Base-by-base conservation (phyloP, 2,888 invertebrate genomes). In the Operophtera brumata region DNA sequence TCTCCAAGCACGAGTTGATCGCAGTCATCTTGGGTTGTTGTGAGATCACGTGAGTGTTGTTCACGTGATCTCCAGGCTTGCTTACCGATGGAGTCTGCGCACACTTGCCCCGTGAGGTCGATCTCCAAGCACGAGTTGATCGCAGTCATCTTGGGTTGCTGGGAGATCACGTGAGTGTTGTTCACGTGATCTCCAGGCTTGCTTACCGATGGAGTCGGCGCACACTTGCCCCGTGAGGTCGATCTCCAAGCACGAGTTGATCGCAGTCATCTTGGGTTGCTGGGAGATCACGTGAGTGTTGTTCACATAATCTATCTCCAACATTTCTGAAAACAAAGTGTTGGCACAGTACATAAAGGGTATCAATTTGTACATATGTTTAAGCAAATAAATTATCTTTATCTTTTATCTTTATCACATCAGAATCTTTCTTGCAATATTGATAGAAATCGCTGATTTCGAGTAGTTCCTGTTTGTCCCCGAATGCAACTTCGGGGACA, bases 51-150 rank as follows among this genome's bases (percentile, higher is more conserved):
- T n/a, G n/a, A n/a, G n/a, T n/a, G n/a, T n/a, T n/a, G n/a, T n/a
- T n/a, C n/a, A n/a, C n/a, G n/a, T n/a, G n/a, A n/a, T n/a, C n/a
- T n/a, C n/a, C n/a, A n/a, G n/a, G n/a, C n/a, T n/a, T n/a, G n/a
- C 59, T 93, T 84, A 78, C 98, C 98, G 69, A 99, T 98, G 20
- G 98, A 98, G 78, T 99, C 99, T 0, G 98, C 93, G 63, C 94
- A 94, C 13, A 99, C 94, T 84, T 99, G 99, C 0, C 99, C 99
- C 0, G 98, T 97, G 46, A 99, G 84, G 81, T 99, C 99, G 0
- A 93, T 95, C 84, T 99, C 98, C 67, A 99, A 96, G 80, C 97
- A 97, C 0, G 98, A 98, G 88, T 99, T 99, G 75, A 99, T 98
- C 53, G 98, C 98, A 0, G 98, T 98, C 95, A 99, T 98, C 67